phyloP scores from a whole-genome alignment of 2,113 vertebrate genomes.

The Bothrops jararaca region DNA sequence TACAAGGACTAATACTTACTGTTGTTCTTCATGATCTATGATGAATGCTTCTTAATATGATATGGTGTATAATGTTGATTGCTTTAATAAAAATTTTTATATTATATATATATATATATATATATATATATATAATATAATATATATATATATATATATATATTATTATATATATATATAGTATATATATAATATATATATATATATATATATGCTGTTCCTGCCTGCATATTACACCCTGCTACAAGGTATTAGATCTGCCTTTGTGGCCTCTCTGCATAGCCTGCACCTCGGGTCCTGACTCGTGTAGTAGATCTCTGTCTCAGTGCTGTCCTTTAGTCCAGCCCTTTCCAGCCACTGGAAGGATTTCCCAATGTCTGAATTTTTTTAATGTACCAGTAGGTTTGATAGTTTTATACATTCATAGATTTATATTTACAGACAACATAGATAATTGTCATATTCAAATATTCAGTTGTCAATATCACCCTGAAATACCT shows the following conservation, averaged over 20 bases:
- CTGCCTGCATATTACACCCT: not conserved
- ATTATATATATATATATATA: too few species aligned
- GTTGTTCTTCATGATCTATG: too few species aligned
- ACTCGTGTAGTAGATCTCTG: not conserved
- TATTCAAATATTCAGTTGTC: not conserved
- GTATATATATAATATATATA: too few species aligned
- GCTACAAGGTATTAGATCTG: not conserved
- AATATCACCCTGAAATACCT: not conserved
- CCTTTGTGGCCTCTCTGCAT: not conserved
- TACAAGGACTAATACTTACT: too few species aligned
- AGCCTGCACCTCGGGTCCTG: not conserved
- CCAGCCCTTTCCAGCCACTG: not conserved
- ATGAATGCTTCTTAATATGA: too few species aligned
- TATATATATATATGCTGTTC: not conserved
- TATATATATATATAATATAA: too few species aligned
- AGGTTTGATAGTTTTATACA: not conserved
- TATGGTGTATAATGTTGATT: too few species aligned
- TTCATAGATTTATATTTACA: not conserved
- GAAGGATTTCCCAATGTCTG: not conserved
- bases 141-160: too few species aligned
- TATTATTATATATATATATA: too few species aligned
- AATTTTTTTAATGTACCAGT: not conserved
- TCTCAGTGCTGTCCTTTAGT: not conserved
- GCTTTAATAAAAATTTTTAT: too few species aligned
- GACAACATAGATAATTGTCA: not conserved